phyloP scores from a whole-genome alignment of 1,140 invertebrate genomes.

The Zophobas atratus region DNA sequence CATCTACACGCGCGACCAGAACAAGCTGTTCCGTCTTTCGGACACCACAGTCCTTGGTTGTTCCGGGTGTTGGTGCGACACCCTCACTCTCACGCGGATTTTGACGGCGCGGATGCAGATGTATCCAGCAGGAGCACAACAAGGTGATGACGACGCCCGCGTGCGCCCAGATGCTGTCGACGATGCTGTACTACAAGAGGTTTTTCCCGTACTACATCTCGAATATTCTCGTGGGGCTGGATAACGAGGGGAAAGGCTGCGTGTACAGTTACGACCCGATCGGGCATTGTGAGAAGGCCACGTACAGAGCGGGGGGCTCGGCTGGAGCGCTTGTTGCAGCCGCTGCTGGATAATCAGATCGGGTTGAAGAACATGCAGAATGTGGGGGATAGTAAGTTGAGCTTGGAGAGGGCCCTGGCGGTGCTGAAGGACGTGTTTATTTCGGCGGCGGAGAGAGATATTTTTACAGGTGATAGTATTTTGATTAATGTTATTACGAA shows the following conservation, averaged over 20 bases:
- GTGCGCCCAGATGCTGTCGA: slow-evolving; percentile 95
- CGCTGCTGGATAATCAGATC: slow-evolving; percentile 92
- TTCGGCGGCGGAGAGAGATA: slow-evolving; percentile 97
- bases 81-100: slow-evolving; percentile 91
- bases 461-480: slow-evolving; percentile 95
- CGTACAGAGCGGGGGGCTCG: slow-evolving; percentile 89
- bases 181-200: slow-evolving; percentile 95
- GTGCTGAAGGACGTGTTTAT: slow-evolving; percentile 97
- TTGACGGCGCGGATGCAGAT: slow-evolving; percentile 92
- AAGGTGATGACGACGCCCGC: slow-evolving; percentile 94
- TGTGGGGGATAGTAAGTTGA: slow-evolving; percentile 76
- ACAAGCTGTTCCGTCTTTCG: slow-evolving; percentile 88
- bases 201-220: slow-evolving; percentile 99
- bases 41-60: slow-evolving; percentile 88
- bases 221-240: slow-evolving; percentile 93
- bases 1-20: slow-evolving; percentile 90
- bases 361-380: slow-evolving; percentile 88
- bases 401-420: slow-evolving; percentile 84
- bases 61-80: slow-evolving; percentile 98
- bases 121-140: slow-evolving; percentile 96
- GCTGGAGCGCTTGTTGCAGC: slow-evolving; percentile 85
- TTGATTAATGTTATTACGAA: slow-evolving; percentile 92
- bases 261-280: slow-evolving; percentile 98
- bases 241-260: slow-evolving; percentile 90
- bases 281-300: slow-evolving; percentile 89